These are phyloP conservation scores for Cottoperca gobio DNA, from an alignment of 2,797 vertebrate species.

Conservation along the genomic window DNA sequence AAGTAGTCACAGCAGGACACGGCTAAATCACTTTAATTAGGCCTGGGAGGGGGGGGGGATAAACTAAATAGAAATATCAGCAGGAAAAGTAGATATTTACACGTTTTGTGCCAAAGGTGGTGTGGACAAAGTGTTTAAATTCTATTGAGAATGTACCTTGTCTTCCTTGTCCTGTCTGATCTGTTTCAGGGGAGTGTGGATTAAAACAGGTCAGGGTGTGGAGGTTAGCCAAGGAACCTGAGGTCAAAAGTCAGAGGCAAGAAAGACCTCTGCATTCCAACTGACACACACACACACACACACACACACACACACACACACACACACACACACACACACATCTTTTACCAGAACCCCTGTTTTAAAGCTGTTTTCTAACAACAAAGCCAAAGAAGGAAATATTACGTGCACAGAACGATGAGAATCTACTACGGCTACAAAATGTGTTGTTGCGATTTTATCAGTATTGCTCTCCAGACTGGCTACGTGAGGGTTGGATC, in stretches of 20 bases:
- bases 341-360: constrained; percentile 5
- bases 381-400: constrained; percentile 59
- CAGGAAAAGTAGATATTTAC: not conserved
- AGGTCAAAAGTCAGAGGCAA: constrained; percentile 81
- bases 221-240: constrained; percentile 73
- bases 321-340: constrained; percentile 31
- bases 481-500: constrained; percentile 34
- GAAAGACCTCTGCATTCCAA: constrained; percentile 83
- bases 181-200: constrained; percentile 73
- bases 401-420: constrained; percentile 26
- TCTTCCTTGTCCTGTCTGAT: constrained; percentile 51
- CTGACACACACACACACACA: constrained; percentile 38
- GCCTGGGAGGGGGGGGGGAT: constrained; percentile 4
- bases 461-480: constrained; percentile 33
- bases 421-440: constrained; percentile 32
- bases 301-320: constrained; percentile 36
- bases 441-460: constrained; percentile 37
- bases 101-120: not conserved
- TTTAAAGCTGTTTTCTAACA: constrained; percentile 21
- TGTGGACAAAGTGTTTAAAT: constrained; percentile 2
- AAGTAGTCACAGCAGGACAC: constrained; percentile 29
- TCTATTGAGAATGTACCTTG: constrained; percentile 13
- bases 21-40: constrained; percentile 29
- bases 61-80: not conserved
- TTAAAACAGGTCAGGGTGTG: constrained; percentile 80